phyloP scores from a whole-genome alignment of 2,888 invertebrate genomes.

The Andricus quercusramuli region DNA sequence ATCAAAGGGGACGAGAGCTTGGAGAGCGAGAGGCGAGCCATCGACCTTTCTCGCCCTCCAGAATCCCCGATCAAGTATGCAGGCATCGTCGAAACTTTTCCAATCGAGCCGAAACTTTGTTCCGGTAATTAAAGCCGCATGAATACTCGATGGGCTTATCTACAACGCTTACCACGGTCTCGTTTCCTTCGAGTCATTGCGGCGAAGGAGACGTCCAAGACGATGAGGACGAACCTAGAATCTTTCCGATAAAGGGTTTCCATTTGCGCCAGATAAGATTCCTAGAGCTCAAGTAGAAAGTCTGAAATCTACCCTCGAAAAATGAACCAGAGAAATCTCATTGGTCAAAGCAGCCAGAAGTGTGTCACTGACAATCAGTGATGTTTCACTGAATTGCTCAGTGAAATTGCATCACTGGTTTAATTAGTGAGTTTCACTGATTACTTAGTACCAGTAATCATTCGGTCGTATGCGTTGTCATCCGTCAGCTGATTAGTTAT shows the following conservation, averaged over 20 bases:
- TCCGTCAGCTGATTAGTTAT: no score
- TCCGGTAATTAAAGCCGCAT: conserved; percentile 77
- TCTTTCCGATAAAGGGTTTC: conserved; percentile 44
- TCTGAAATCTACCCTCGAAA: not conserved
- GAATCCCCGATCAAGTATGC: conserved; percentile 71
- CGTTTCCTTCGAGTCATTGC: conserved; percentile 52
- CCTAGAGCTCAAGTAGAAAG: conserved; percentile 2
- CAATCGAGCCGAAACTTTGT: conserved; percentile 77
- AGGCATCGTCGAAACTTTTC: conserved; percentile 76
- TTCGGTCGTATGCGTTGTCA: no score
- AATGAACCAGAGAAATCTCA: no score
- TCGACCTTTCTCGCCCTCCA: conserved; percentile 45
- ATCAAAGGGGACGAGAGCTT: conserved; percentile 62
- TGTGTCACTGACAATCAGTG: no score
- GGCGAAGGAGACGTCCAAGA: conserved; percentile 45
- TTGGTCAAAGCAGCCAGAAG: no score
- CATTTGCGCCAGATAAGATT: conserved; percentile 12
- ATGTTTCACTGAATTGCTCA: no score
- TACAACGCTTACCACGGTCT: conserved; percentile 59
- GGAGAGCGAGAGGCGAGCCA: conserved; percentile 47
- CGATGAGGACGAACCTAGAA: not conserved
- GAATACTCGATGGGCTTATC: conserved; percentile 74
- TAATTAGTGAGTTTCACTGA: no score
- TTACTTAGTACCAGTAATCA: no score
- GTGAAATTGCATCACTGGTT: no score